Percentiles rank a stretch among this genome's conserved stretches.
Evolutionary conservation across 2,113 vertebrate species (phyloP).

Genomic region (Empidonax traillii): DNA sequence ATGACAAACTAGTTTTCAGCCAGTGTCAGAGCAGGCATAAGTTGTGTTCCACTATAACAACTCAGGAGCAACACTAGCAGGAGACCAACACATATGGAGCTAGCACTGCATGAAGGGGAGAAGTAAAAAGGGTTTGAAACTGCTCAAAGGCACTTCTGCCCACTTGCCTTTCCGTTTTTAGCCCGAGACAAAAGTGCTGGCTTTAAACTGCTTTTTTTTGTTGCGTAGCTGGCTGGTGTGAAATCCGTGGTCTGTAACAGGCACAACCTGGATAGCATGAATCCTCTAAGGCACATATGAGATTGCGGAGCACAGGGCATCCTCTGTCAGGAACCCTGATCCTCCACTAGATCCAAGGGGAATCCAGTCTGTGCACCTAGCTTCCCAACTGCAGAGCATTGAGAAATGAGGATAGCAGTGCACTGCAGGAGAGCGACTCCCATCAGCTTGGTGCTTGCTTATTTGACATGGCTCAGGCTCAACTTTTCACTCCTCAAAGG

Average conservation of each 20-base stretch:
- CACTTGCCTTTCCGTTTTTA: conserved; percentile 32
- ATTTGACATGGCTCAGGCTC: conserved; percentile 8
- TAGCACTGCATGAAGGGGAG: conserved; percentile 58
- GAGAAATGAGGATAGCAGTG: conserved; percentile 51
- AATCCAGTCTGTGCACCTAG: conserved; percentile 61
- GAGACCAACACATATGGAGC: conserved; percentile 50
- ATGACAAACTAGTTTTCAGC: conserved; percentile 72
- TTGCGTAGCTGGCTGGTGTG: conserved; percentile 71
- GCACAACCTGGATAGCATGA: conserved; percentile 70
- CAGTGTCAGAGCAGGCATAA: conserved; percentile 67
- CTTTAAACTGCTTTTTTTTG: conserved; percentile 72
- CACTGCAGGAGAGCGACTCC: conserved; percentile 47
- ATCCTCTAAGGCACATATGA: conserved; percentile 74
- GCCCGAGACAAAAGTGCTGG: conserved; percentile 33
- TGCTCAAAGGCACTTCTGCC: conserved; percentile 62
- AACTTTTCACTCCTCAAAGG: conserved; percentile 13
- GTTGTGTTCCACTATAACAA: conserved; percentile 64
- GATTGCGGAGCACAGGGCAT: not conserved
- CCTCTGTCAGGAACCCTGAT: conserved; percentile 28
- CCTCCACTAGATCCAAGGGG: conserved; percentile 57
- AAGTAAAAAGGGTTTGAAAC: conserved; percentile 51
- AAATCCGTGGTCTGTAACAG: conserved; percentile 66
- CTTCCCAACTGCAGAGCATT: conserved; percentile 58
- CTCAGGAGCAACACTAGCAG: conserved; percentile 67
- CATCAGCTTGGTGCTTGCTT: conserved; percentile 34